Percentiles rank a stretch among this genome's conserved stretches.
These are phyloP conservation scores for Lacanobia oleracea DNA, from an alignment of 2,888 invertebrate species.

Conservation along the genomic window DNA sequence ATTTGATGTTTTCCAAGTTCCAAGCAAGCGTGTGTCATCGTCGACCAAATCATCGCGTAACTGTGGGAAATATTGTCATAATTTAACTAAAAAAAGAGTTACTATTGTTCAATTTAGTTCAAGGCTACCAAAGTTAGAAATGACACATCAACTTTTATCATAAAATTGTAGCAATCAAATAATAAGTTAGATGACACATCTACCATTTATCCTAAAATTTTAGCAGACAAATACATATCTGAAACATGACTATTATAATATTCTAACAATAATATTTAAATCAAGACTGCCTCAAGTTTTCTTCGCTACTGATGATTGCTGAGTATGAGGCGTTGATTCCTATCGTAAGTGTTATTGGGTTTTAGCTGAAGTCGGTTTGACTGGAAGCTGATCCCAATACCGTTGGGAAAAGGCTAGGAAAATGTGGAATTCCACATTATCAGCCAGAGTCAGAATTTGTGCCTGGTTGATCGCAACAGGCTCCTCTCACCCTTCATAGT, in stretches of 20 bases:
- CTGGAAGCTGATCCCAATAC: too few relatives aligned
- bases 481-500: too few relatives aligned
- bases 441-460: too few relatives aligned
- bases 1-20: not conserved
- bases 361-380: too few relatives aligned
- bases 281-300: too few relatives aligned
- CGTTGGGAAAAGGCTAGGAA: too few relatives aligned
- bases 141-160: not conserved
- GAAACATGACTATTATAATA: not conserved
- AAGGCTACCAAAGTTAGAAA: not conserved
- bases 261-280: too few relatives aligned
- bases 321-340: too few relatives aligned
- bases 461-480: too few relatives aligned
- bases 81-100: not conserved
- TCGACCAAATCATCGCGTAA: not conserved
- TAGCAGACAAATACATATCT: not conserved
- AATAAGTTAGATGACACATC: not conserved
- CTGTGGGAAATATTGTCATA: not conserved
- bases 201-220: not conserved
- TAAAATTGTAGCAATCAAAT: not conserved
- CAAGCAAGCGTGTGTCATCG: not conserved
- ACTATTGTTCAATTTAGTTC: not conserved
- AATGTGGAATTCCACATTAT: too few relatives aligned
- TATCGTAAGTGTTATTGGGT: too few relatives aligned
- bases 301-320: too few relatives aligned